Base-by-base conservation (phyloP, 2,888 invertebrate genomes). In the Ornithoptera alexandrae region DNA sequence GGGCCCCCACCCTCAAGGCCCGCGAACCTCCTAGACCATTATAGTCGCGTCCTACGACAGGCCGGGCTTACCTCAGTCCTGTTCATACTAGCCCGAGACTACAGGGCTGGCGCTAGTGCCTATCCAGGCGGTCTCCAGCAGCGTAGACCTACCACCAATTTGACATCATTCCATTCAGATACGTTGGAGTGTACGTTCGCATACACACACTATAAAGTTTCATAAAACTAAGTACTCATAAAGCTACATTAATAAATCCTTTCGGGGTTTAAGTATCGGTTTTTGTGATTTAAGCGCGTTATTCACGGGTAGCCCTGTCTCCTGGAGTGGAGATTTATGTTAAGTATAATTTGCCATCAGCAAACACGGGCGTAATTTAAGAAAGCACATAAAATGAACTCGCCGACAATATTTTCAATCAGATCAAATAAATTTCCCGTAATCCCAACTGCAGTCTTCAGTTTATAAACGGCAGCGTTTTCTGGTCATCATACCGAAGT, bases 361-460 rank as follows among this genome's bases (percentile, higher is more conserved):
- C 76, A 77, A 79, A 79, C 82, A 81, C 72, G 82, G 82, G 78
- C 74, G 74, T 84, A 82, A 86, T 82, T 80, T 81, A 83, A 75
- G 79, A 79, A 82, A 82, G 80, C 83, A 78, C 83, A 86, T 87
- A 84, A 87, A 85, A 82, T 79, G 78, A 83, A 82, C 83, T 80
- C 75, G 79, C 78, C 76, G 81, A 84, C 80, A 83, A 86, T 86
- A 87, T 87, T 87, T 87, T 87, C 85, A 82, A 84, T 86, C 80
- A 81, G 79, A 81, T 78, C 84, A 79, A 81, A 86, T 86, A 87
- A 87, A 87, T 85, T 83, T 76, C 76, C 74, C 77, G 76, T 86
- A 84, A 86, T 84, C 84, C 81, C 77, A 67, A 68, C 36, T 46
- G 65, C 65, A 36, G 64, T 72, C 74, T 61, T 0, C 62, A 81